Evolutionary conservation across 1,140 invertebrate genomes (phyloP).

Genomic region (Tetranychus cinnabarinus): DNA sequence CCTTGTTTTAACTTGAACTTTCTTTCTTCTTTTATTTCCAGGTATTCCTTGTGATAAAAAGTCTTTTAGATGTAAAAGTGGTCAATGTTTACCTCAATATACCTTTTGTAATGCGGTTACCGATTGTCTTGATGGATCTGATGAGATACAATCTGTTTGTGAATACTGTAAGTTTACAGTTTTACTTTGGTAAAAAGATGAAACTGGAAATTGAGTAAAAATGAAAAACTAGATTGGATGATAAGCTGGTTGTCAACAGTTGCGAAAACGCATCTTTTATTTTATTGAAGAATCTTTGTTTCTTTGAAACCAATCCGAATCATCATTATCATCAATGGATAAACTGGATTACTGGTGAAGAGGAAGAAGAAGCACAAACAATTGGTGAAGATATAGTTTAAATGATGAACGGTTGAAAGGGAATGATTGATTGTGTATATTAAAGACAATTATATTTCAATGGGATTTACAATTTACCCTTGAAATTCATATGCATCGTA

Average conservation of each 20-base stretch:
- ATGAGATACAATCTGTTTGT: constrained; percentile 51
- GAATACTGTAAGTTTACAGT: constrained; percentile 15
- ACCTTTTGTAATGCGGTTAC: constrained; percentile 71
- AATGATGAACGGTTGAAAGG: too few relatives aligned
- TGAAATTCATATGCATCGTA: too few relatives aligned
- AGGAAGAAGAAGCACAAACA: too few relatives aligned
- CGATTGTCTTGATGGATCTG: constrained; percentile 55
- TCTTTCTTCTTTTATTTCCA: neutral
- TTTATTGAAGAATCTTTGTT: neutral
- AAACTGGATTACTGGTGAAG: neutral
- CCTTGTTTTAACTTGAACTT: too few relatives aligned
- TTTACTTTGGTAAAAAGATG: neutral
- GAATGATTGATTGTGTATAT: too few relatives aligned
- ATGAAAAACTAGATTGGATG: neutral
- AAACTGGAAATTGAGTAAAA: neutral
- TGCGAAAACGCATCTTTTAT: too few relatives aligned
- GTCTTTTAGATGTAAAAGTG: constrained; percentile 31
- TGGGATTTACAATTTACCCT: too few relatives aligned
- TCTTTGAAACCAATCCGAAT: neutral
- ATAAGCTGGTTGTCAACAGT: too few relatives aligned
- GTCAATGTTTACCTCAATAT: constrained; percentile 60
- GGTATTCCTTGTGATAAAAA: constrained; percentile 14
- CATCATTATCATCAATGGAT: neutral
- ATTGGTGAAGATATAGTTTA: too few relatives aligned
- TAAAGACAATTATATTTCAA: too few relatives aligned